Conservation (phyloP, 2,113 vertebrate genomes). For the Psettodes erumei region DNA sequence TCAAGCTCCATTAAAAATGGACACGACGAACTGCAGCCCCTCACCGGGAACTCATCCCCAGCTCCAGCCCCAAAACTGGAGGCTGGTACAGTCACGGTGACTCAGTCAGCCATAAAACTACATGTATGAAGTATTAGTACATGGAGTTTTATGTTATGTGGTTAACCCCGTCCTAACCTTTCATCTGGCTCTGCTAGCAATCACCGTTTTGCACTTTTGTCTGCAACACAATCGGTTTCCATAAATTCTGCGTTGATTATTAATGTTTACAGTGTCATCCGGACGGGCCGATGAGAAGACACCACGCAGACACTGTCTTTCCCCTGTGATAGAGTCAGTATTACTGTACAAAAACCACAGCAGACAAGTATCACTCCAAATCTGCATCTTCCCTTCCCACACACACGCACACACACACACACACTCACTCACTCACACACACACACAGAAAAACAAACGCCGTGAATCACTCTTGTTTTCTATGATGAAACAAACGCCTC, state of each 20-base stretch:
- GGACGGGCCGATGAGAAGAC: background rate
- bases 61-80: background rate
- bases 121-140: too few species aligned
- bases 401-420: background rate
- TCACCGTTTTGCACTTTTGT: too few species aligned
- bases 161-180: too few species aligned
- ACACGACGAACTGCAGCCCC: background rate
- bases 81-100: background rate
- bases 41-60: too few species aligned
- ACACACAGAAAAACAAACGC: constrained; percentile 50
- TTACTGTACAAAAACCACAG: constrained; percentile 41
- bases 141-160: too few species aligned
- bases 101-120: too few species aligned
- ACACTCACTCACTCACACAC: constrained; percentile 4
- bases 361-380: constrained; percentile 14
- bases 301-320: constrained; percentile 4
- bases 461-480: constrained; percentile 57
- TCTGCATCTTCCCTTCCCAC: constrained; percentile 29
- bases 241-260: background rate
- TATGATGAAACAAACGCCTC: constrained; percentile 61
- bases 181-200: too few species aligned
- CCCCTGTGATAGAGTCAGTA: constrained; percentile 26
- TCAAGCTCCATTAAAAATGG: too few species aligned
- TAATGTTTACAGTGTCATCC: too few species aligned
- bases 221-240: too few species aligned